Base-by-base conservation (phyloP, 2,888 invertebrate genomes). In the Eupithecia subumbrata region DNA sequence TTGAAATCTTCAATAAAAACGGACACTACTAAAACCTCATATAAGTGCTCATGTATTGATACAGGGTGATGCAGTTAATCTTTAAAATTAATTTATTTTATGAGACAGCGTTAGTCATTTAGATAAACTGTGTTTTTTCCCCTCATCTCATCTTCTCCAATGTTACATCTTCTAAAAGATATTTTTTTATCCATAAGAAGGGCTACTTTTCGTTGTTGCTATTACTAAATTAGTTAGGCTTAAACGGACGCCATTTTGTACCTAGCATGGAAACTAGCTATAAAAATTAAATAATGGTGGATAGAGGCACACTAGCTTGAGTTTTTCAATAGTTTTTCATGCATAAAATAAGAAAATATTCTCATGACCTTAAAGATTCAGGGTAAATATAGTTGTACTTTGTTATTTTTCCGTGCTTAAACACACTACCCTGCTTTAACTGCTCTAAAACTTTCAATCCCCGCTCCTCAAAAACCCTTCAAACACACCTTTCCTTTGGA, bases 1-100 rank as follows among this genome's bases (percentile, higher is more conserved):
- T 74, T 75, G 67, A 76, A 74, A 69, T 77, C 78, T 80, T 78
- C 78, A 79, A 81, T 81, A 79, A 79, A 79, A 81, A 76, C 74
- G 79, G 76, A 79, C 78, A 74, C 78, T 67, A 78, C 77, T 79
- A 76, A 78, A 81, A 77, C 73, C 73, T 71, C 75, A 79, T 52
- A 52, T 78, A 76, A 79, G 78, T 74, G 73, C 40, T 69, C 71
- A 78, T 77, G 71, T 71, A 56, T 68, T 12, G 40, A 67, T 75
- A 80, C 73, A 80, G 78, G 45, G 5, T 75, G 80, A 34, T 74
- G 18, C 37, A 5, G 56, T 67, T 43, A 16, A 9, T 2, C 34
- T 64, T 34, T 9, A 60, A 60, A 22, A 60, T 34, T 34, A 16
- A 8, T 64, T 34, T 63, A 52, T 9, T 7, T 52, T 5, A 2